Evolutionary conservation across 2,797 vertebrate species (phyloP).

Genomic region (Percopsis omiscomaycus): DNA sequence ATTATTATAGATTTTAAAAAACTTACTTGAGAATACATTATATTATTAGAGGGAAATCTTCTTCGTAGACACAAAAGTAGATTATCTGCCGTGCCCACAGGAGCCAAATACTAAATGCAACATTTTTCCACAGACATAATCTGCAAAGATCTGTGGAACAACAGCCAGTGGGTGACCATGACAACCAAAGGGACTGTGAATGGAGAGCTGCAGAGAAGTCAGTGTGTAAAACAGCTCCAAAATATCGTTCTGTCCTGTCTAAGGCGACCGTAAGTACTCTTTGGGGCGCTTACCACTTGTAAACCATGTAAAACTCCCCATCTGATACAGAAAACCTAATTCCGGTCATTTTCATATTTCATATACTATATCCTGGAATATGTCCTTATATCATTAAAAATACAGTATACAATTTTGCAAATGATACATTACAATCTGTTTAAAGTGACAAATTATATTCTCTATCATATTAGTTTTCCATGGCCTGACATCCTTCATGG

Average conservation of each 20-base stretch:
- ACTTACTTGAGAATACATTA: no score
- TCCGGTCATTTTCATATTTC: neutral
- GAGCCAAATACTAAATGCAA: constrained; percentile 20
- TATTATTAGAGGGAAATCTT: no score
- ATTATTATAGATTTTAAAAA: no score
- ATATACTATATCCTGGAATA: neutral
- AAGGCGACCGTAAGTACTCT: constrained; percentile 87
- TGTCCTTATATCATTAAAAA: no score
- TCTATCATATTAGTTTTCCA: constrained; percentile 39
- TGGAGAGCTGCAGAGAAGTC: constrained; percentile 80
- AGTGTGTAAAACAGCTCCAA: constrained; percentile 82
- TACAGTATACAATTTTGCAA: no score
- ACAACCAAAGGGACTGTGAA: constrained; percentile 65
- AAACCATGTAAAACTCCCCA: constrained; percentile 32
- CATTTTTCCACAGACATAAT: constrained; percentile 53
- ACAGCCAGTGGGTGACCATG: constrained; percentile 44
- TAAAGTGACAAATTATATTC: neutral
- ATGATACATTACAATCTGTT: no score
- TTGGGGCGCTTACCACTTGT: neutral
- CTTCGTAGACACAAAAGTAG: no score
- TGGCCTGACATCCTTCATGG: constrained; percentile 41
- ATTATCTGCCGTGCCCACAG: no score
- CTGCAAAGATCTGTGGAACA: constrained; percentile 63
- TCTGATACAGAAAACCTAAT: neutral
- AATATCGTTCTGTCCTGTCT: constrained; percentile 83